These are phyloP conservation scores for Anabacerthia variegaticeps DNA, from an alignment of 2,797 vertebrate genomes.

Conservation along the genomic window DNA sequence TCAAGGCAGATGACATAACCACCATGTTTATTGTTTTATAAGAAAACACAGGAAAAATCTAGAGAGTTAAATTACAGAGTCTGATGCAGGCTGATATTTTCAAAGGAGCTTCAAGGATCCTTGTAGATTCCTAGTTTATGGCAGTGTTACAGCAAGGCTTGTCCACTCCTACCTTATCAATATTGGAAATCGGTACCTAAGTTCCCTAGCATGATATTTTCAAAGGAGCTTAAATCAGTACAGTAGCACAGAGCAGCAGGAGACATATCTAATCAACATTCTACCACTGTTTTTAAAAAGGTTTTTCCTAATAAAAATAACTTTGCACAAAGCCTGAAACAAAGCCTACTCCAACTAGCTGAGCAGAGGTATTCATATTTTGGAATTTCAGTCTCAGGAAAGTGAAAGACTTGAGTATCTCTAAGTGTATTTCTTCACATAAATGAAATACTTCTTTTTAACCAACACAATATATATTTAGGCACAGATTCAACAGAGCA, in stretches of 20 bases:
- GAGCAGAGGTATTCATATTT: background rate
- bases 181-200: background rate
- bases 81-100: background rate
- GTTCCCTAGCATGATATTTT: background rate
- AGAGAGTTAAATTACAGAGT: background rate
- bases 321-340: background rate
- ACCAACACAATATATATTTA: background rate
- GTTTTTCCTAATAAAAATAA: background rate
- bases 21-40: background rate
- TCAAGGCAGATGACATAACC: background rate
- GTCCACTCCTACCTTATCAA: background rate
- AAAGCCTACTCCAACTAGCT: background rate
- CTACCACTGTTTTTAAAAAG: background rate
- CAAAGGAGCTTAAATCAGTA: background rate
- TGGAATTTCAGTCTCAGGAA: background rate
- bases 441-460: background rate
- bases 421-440: background rate
- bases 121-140: background rate
- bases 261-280: background rate
- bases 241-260: background rate
- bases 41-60: background rate
- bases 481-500: background rate
- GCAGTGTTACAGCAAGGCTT: background rate
- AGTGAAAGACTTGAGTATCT: background rate
- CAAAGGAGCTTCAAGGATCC: background rate